Percentiles rank a stretch among this genome's conserved stretches.
phyloP scores from a whole-genome alignment of 2,113 vertebrate species.

The Chaenogobius annularis region DNA sequence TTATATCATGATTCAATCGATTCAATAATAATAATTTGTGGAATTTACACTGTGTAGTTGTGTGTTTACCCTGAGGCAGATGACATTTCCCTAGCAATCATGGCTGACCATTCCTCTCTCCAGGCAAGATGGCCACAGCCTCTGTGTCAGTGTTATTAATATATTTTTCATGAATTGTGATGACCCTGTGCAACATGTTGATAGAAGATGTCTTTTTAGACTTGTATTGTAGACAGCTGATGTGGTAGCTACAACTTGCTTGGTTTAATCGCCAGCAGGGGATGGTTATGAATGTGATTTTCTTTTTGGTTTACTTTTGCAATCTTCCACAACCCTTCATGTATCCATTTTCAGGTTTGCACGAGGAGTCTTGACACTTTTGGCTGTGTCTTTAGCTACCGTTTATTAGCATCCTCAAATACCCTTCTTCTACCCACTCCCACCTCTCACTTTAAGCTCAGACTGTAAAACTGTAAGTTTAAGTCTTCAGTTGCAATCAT shows the following conservation, averaged over 20 bases:
- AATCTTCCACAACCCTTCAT: background rate
- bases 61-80: background rate
- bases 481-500: no score
- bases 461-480: no score
- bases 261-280: background rate
- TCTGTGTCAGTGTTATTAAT: background rate
- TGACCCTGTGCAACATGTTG: background rate
- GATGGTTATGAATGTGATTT: background rate
- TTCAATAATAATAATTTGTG: background rate
- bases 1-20: background rate
- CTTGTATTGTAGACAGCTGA: background rate
- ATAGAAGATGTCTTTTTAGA: background rate
- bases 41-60: background rate
- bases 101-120: background rate
- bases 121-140: background rate
- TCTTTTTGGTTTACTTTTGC: background rate
- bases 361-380: no score
- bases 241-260: background rate
- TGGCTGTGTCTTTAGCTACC: no score
- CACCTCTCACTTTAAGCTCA: background rate
- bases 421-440: background rate
- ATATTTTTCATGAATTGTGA: background rate
- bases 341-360: no score
- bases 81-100: background rate
- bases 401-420: background rate